Conservation (phyloP, 2,888 invertebrate genomes). For the Conomelus anceps region DNA sequence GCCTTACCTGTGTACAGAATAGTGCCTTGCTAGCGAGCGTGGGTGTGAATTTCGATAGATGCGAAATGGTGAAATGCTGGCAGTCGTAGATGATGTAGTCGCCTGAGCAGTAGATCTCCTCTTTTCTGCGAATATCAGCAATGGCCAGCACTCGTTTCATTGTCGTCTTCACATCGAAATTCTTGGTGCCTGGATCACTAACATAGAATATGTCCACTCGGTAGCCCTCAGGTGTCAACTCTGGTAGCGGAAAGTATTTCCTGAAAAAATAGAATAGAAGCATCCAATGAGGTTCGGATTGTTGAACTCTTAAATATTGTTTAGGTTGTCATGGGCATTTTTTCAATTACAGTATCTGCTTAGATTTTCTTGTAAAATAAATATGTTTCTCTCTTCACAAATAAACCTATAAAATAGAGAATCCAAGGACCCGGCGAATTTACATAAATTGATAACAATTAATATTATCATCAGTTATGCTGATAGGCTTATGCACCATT, state of each 20-base stretch:
- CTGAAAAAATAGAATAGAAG: conserved; percentile 23
- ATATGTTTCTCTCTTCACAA: too few species aligned
- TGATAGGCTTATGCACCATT: too few species aligned
- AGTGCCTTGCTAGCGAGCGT: conserved; percentile 10
- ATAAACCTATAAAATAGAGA: too few species aligned
- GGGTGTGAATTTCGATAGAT: conserved; percentile 16
- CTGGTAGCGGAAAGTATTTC: conserved; percentile 20
- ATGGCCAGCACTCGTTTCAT: conserved; percentile 21
- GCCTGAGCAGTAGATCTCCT: conserved; percentile 19
- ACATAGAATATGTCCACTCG: conserved; percentile 22
- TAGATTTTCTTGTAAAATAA: too few species aligned
- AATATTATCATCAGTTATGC: too few species aligned
- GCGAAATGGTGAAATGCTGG: conserved; percentile 14
- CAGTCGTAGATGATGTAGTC: conserved; percentile 25
- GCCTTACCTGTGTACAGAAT: conserved; percentile 12
- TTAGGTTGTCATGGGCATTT: background rate
- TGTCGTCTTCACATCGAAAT: conserved; percentile 5
- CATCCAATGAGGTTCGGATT: too few species aligned
- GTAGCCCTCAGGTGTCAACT: conserved; percentile 26
- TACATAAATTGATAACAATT: too few species aligned
- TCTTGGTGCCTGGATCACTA: conserved; percentile 16
- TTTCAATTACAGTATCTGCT: too few species aligned
- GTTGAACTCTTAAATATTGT: background rate
- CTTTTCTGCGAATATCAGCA: conserved; percentile 10
- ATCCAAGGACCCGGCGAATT: too few species aligned